Evolutionary conservation across 2,113 vertebrate genomes (phyloP), one percentile per base, ranked within the genome.

Genomic region (Edolisoma coerulescens): DNA sequence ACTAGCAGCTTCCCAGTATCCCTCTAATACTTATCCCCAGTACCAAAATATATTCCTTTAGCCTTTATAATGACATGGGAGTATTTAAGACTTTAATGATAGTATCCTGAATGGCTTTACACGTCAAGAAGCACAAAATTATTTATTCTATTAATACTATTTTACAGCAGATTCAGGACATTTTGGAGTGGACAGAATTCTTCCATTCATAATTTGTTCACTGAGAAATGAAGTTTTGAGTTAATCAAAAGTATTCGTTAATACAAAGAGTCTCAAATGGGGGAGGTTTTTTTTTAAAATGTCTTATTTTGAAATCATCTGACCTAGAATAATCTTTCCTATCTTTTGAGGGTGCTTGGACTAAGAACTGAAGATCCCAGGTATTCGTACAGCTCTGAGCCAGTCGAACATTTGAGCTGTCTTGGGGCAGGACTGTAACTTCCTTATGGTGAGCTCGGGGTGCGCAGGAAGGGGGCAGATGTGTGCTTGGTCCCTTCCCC

Each of bases 11-110:
- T 96, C 95, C 93, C 86, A 94, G 75, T 75, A 96, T 95, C 94
- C 91, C 81, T 96, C 90, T 96, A 94, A 97, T 95, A 96, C 95
- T 96, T 97, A 97, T 96, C 90, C 70, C 81, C 85, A 77, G 76
- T 60, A 97, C 93, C 84, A 96, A 96, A 97, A 96, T 95, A 93
- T 86, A 86, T 91, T 96, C 70, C 78, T 85, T 96, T 91, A 93
- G 95, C 82, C 75, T 79, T 87, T 94, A 78, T 91, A 91, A 96
- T 83, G 80, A 87, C 59, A 87, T 13, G 6, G 53, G 26, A 75
- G 74, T 92, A 92, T 35, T 96, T 91, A 90, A 54, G 73, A 65
- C 57, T 93, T 89, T 93, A 92, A 52, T 78, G 75, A 74, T 75
- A 93, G 83, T 35, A 79, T 79, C 78, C 57, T 86, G 68, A 77